Base-by-base conservation (phyloP, 2,888 invertebrate genomes). In the Actias luna region DNA sequence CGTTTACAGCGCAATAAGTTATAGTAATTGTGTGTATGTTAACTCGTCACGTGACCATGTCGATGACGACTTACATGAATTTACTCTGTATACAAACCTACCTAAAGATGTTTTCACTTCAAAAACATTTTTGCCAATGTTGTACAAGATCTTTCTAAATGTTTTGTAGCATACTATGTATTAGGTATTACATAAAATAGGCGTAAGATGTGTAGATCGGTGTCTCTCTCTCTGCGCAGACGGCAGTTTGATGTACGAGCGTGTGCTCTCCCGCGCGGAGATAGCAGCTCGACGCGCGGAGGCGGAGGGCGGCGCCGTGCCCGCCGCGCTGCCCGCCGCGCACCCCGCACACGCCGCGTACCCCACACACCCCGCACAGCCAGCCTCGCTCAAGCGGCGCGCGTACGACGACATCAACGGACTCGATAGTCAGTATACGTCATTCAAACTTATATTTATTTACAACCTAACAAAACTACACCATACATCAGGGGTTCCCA, bases 401-500 rank as follows among this genome's bases (percentile, higher is more conserved):
- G 95, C 96, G 14, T 97, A 96, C 84, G 98, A 98, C 78, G 97
- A 98, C 87, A 94, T 97, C 89, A 97, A 97, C 88, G 97, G 97
- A 66, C 94, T 96, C 78, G 97, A 97, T 93, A 96, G 97, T 97
- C 94, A 95, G 95, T 94, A 82, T 69, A 46, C 12, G 22, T 22
- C 18, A 46, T 22, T 7, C 33, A 33, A 33, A 33, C 33, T 33
- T n/a, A 33, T 33, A 33, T 33, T 8, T 7, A 33, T 33, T 33
- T 7, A 7, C 5, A 33, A 33, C 33, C 8, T 33, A 33, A 33
- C 8, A 33, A n/a, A n/a, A n/a, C n/a, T n/a, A n/a, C n/a, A n/a
- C n/a, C n/a, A n/a, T n/a, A n/a, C n/a, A n/a, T n/a, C n/a, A n/a
- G n/a, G n/a, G n/a, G n/a, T n/a, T n/a, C n/a, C n/a, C n/a, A n/a